Conservation (phyloP, 1,140 invertebrate genomes). For the Trachelipus rathkii region DNA sequence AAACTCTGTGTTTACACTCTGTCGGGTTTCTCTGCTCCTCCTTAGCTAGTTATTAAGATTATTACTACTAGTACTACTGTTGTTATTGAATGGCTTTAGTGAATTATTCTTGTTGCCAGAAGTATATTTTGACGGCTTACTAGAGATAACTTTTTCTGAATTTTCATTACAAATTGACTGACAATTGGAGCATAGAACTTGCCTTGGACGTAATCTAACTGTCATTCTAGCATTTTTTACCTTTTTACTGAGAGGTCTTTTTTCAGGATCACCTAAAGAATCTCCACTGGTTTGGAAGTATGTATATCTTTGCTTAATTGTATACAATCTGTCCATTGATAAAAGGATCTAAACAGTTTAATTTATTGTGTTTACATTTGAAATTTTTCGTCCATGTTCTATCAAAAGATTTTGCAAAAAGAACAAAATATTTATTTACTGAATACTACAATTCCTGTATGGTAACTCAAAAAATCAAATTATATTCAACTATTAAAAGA, state of each 20-base stretch:
- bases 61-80: not conserved
- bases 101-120: not conserved
- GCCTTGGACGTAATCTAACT: constrained; percentile 71
- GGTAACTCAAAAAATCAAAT: no score
- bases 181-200: constrained; percentile 80
- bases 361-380: no score
- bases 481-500: no score
- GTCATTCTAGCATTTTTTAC: no score
- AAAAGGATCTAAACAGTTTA: no score
- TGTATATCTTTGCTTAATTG: constrained; percentile 70
- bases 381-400: no score
- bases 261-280: constrained; percentile 26
- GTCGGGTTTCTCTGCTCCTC: not conserved
- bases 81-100: not conserved
- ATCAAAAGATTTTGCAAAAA: no score
- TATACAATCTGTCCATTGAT: constrained; percentile 60
- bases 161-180: constrained; percentile 78
- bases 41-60: not conserved
- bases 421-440: no score
- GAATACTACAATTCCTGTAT: no score
- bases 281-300: constrained; percentile 57
- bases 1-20: not conserved
- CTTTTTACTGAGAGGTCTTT: constrained; percentile 53
- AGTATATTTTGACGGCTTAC: not conserved
- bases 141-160: constrained; percentile 67